Evolutionary conservation across 2,113 vertebrate genomes (phyloP).

Genomic region (Seriola dumerili): DNA sequence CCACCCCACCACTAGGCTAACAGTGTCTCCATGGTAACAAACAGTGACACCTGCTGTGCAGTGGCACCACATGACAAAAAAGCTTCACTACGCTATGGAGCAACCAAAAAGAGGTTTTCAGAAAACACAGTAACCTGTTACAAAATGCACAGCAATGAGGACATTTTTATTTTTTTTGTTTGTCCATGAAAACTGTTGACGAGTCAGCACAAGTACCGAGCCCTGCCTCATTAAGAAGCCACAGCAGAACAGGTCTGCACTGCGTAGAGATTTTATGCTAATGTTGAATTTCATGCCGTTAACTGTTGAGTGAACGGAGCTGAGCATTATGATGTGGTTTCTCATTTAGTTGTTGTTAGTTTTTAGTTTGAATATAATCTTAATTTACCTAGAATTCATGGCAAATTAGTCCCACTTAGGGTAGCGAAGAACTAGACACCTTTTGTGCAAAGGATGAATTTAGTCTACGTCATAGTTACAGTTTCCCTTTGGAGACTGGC

Average conservation of each 20-base stretch:
- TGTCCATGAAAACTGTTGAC: not conserved
- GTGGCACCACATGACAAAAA: not conserved
- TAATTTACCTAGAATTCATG: not conserved
- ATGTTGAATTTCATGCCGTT: not conserved
- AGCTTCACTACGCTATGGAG: not conserved
- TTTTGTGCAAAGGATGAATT: not conserved
- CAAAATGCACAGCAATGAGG: not conserved
- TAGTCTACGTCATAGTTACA: too few species aligned
- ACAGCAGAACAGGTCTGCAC: not conserved
- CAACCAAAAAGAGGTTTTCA: not conserved
- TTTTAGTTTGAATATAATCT: not conserved
- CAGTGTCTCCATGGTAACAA: slow-evolving; percentile 2
- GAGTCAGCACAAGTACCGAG: not conserved
- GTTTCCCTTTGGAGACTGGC: not conserved
- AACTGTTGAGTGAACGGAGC: not conserved
- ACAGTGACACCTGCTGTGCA: not conserved
- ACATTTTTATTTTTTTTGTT: not conserved
- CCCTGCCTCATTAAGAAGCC: not conserved
- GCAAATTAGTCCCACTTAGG: not conserved
- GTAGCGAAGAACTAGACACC: not conserved
- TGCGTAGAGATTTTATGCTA: not conserved
- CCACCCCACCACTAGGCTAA: too few species aligned
- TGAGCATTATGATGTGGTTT: too few species aligned
- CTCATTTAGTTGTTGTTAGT: not conserved
- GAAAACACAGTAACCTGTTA: not conserved